These are phyloP conservation scores for Drosophila prolongata DNA, from an alignment of 2,888 invertebrate species.

Conservation along the genomic window DNA sequence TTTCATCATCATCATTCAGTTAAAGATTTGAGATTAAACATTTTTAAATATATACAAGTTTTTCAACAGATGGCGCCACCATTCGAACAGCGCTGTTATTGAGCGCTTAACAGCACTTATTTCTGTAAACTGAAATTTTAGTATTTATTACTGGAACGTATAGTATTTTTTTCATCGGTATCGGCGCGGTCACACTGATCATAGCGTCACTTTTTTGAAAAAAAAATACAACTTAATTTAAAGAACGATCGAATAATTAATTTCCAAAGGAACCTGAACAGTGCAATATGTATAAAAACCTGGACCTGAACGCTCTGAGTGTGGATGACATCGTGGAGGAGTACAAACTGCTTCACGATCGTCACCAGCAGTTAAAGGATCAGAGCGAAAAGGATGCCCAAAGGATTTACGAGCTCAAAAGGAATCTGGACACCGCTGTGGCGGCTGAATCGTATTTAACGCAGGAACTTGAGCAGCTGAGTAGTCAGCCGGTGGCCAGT, in stretches of 20 bases:
- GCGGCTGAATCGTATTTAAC: conserved; percentile 80
- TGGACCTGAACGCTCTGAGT: conserved; percentile 66
- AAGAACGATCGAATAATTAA: background rate
- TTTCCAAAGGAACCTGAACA: background rate
- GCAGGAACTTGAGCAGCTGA: conserved; percentile 81
- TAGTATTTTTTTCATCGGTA: background rate
- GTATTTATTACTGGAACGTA: background rate
- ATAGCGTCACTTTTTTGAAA: conserved; percentile 23
- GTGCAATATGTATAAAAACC: conserved; percentile 57
- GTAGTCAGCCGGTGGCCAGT: conserved; percentile 32
- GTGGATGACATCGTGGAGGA: conserved; percentile 82
- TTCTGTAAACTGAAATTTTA: background rate
- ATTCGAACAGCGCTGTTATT: background rate
- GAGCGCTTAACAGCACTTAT: background rate
- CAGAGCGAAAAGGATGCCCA: conserved; percentile 79
- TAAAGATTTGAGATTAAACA: no score
- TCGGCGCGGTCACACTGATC: background rate
- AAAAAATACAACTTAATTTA: background rate
- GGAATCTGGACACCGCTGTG: conserved; percentile 79
- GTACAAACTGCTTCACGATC: conserved; percentile 74
- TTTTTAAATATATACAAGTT: background rate
- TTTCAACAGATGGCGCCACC: background rate
- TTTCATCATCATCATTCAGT: no score
- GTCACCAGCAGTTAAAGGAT: conserved; percentile 69
- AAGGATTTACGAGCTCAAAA: conserved; percentile 81